Base-by-base conservation (phyloP, 2,113 vertebrate species). In the Phycodurus eques region DNA sequence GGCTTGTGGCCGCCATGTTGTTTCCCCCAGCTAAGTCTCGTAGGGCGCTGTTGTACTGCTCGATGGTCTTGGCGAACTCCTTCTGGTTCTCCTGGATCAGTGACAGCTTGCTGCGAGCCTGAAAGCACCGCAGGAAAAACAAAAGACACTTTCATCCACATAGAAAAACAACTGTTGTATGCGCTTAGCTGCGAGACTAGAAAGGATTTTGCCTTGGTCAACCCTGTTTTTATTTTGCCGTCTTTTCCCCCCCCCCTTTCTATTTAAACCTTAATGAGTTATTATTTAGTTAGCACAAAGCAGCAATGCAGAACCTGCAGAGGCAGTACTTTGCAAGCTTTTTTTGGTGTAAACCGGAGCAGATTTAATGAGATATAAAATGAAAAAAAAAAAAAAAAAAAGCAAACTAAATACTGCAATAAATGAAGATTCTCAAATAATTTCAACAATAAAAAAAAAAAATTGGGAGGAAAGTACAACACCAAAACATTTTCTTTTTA, bases 51-150 rank as follows among this genome's bases (percentile, higher is more conserved):
- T 91, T 94, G 47, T 93, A 95, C 56, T 95, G 93, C 33, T 97
- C 96, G 7, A 98, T 93, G 80, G 88, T 94, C 79, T 92, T 92
- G 71, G 73, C 94, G 75, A 95, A 87, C 51, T 98, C 95, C 76
- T 93, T 92, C 13, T 94, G 96, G 72, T 78, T 94, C 44, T 96
- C 95, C 1, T 97, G 95, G 76, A 98, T 93, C 73, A 95, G 90
- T 0, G 93, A 93, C 47, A 99, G 92, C 79, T 96, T 96, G 80
- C 86, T 95, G 70, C 93, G 94, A 2, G 96, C 96, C 98, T 98
- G 77, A 20, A 72, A 71, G 61, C 42, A 80, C 35, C 22, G 15
- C 59, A 17, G 31, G 59, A 17, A 33, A 80, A 1, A n/a, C 19
- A 47, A 65, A 47, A 49, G 0, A 57, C 1, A 4, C 3, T 27